Base-by-base conservation (phyloP, 2,888 invertebrate species). In the Mythimna vitellina region DNA sequence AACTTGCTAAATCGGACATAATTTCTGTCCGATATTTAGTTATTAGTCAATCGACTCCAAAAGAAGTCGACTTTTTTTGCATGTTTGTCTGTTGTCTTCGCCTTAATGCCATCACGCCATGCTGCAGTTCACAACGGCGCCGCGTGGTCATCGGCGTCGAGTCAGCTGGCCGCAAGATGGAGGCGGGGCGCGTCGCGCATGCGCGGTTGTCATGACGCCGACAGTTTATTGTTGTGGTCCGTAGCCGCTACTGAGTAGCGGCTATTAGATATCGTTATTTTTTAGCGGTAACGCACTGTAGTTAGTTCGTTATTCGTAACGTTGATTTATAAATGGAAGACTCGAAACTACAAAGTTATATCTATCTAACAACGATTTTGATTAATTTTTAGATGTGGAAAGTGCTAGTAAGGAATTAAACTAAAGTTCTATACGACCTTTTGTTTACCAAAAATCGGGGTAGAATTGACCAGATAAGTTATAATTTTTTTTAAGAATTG, bases 181-280 rank as follows among this genome's bases (percentile, higher is more conserved):
- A 82, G 76, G 71, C 65, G 74, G 65, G 74, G 77, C 69, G 76
- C 75, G 80, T 49, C 80, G 74, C 76, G 80, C 94, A 93, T 94
- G 95, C 95, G 95, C 91, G 90, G 72, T 89, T 77, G 85, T 78
- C 84, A 89, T 90, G 92, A 92, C 89, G 92, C 92, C 89, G 89
- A 89, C 88, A 77, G 78, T 76, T 83, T 87, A 82, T 83, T 87
- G 86, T 78, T 80, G 70, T 63, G 69, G 22, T 42, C 22, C 60
- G 49, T 35, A 72, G 7, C 66, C 62, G 76, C 32, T 54, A 57
- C 14, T 63, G 10, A 69, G 58, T 69, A 62, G 74, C 66, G 2
- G 70, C 51, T 76, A 64, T 70, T 51, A 5, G 10, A 0, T 35
- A 54, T 0, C 51, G 60, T 60, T 78, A 51, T 49, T 49, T 49